These are phyloP conservation scores for Andrena minutula DNA, from an alignment of 2,888 invertebrate species.

Conservation along the genomic window DNA sequence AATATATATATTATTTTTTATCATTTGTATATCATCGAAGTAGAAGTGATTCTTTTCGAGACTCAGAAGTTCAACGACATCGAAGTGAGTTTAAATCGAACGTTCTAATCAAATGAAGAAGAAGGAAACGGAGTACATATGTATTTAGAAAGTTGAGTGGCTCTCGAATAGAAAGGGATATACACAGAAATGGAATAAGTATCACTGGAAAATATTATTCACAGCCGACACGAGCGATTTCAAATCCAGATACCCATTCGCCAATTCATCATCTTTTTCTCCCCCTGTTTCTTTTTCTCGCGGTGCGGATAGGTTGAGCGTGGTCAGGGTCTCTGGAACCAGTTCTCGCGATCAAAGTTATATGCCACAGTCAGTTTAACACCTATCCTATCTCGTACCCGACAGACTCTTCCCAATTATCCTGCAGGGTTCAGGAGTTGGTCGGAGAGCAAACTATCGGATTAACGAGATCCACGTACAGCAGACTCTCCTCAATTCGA, in stretches of 20 bases:
- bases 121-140: neutral
- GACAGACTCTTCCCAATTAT: constrained; percentile 49
- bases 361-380: constrained; percentile 29
- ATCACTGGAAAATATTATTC: neutral
- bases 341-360: constrained; percentile 41
- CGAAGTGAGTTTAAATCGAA: neutral
- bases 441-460: constrained; percentile 56
- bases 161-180: neutral
- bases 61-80: neutral
- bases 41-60: no score
- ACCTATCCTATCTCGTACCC: constrained; percentile 40
- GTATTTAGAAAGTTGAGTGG: no score
- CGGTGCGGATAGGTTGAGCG: constrained; percentile 13
- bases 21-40: no score
- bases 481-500: constrained; percentile 27
- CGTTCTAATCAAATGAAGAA: neutral
- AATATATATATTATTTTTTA: no score
- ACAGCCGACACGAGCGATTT: neutral
- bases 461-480: constrained; percentile 32
- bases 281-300: neutral
- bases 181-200: neutral
- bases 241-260: neutral
- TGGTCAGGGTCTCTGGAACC: constrained; percentile 27
- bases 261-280: constrained; percentile 6
- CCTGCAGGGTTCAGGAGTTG: constrained; percentile 38